A percentile compares a stretch with the other conserved stretches of the same genome.
Evolutionary conservation across 2,113 vertebrate genomes (phyloP).

Genomic region (Leptobrachium ailaonicum): DNA sequence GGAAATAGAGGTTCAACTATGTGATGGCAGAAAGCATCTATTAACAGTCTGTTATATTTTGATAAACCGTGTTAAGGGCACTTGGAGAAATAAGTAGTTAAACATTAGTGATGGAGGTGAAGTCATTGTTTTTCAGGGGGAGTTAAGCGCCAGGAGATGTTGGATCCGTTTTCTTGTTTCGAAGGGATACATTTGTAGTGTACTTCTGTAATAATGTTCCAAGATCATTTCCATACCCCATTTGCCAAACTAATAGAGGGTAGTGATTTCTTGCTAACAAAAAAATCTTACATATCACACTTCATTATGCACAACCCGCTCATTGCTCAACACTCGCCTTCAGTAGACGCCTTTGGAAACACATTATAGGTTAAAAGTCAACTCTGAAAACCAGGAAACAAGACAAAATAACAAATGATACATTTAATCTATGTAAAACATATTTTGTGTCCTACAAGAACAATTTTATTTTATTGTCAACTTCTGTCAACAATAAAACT

Average conservation of each 20-base stretch:
- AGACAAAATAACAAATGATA: too few species aligned
- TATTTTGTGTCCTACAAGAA: too few species aligned
- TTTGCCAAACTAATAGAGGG: constrained; percentile 39
- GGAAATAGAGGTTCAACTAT: too few species aligned
- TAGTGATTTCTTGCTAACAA: constrained; percentile 24
- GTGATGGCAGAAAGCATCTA: too few species aligned
- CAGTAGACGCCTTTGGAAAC: neutral
- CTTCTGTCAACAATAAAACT: too few species aligned
- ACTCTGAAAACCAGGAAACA: neutral
- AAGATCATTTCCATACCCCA: constrained; percentile 29
- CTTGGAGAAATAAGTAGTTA: too few species aligned
- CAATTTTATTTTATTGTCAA: too few species aligned
- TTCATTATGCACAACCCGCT: constrained; percentile 19
- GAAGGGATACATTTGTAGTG: constrained; percentile 13
- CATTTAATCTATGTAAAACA: too few species aligned
- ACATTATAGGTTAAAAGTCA: neutral
- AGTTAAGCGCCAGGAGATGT: constrained; percentile 1
- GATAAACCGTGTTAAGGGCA: too few species aligned
- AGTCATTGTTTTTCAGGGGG: neutral
- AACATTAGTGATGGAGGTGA: neutral
- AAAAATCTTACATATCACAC: constrained; percentile 13
- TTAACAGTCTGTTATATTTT: too few species aligned
- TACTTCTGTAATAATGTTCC: constrained; percentile 19
- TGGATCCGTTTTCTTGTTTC: neutral
- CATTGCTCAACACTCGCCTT: neutral